phyloP scores from a whole-genome alignment of 2,797 vertebrate species.

The Tapera naevia region DNA sequence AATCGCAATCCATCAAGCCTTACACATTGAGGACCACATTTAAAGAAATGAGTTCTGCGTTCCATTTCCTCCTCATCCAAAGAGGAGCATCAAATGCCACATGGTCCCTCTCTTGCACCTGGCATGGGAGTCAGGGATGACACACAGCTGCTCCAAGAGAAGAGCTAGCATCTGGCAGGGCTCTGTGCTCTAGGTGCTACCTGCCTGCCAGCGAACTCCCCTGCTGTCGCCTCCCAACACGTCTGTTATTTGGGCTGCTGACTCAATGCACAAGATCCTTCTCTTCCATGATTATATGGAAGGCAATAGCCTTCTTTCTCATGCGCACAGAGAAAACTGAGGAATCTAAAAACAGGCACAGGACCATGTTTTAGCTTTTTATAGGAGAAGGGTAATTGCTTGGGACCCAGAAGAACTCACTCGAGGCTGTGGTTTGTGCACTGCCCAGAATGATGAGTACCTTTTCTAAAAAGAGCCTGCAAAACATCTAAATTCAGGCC shows the following conservation, averaged over 20 bases:
- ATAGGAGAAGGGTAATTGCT: constrained; percentile 44
- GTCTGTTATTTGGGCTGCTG: not conserved
- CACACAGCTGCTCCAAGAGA: not conserved
- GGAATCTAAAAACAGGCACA: not conserved
- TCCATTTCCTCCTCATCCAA: not conserved
- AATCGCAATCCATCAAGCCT: not conserved
- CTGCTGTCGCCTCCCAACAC: not conserved
- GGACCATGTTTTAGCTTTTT: not conserved
- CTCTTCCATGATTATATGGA: not conserved
- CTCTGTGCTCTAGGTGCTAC: not conserved
- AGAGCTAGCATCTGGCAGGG: not conserved
- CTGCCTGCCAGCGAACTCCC: not conserved
- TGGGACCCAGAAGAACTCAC: constrained; percentile 17
- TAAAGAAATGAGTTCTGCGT: not conserved
- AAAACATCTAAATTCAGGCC: constrained; percentile 52
- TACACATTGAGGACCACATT: not conserved
- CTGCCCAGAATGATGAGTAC: constrained; percentile 43
- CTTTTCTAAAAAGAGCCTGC: constrained; percentile 45
- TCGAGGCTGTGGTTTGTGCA: constrained; percentile 28
- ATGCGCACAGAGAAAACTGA: rapidly evolving
- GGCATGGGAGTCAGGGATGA: not conserved
- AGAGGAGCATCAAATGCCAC: not conserved
- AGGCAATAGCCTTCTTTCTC: not conserved
- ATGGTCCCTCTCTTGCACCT: not conserved
- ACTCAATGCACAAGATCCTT: not conserved